Percentiles rank a stretch among this genome's conserved stretches.
These are phyloP conservation scores for Indicator indicator DNA, from an alignment of 2,113 vertebrate genomes.

Conservation along the genomic window DNA sequence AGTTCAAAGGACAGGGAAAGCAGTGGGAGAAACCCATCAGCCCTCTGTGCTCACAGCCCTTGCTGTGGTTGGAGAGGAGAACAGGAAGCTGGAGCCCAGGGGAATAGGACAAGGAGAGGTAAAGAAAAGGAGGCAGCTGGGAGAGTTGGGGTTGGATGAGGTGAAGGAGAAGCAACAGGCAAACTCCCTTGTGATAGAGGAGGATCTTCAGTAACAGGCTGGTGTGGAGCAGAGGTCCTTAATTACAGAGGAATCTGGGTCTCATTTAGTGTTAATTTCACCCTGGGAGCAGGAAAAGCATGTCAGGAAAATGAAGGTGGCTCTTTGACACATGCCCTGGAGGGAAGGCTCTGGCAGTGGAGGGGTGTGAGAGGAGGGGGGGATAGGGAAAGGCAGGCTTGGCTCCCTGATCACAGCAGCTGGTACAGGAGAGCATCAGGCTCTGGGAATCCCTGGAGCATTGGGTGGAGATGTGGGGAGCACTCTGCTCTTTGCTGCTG, in stretches of 20 bases:
- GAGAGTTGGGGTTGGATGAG: not conserved
- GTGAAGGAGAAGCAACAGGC: not conserved
- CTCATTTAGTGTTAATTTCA: not conserved
- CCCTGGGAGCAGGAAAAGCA: constrained; percentile 13
- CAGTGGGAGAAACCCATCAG: not conserved
- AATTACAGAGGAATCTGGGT: not conserved
- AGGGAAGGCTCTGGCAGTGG: not conserved
- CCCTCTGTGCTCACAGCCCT: not conserved
- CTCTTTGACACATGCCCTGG: not conserved
- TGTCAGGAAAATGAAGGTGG: constrained; percentile 16
- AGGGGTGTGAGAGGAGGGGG: not conserved
- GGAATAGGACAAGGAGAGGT: not conserved
- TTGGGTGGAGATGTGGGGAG: not conserved
- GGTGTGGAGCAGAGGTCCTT: not conserved
- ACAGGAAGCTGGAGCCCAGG: not conserved
- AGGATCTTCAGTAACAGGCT: not conserved
- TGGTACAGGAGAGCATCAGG: not conserved
- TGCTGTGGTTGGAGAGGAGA: not conserved
- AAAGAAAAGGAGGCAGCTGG: not conserved
- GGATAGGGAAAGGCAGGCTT: not conserved
- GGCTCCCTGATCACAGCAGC: not conserved
- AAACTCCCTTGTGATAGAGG: not conserved
- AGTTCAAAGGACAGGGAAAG: not conserved
- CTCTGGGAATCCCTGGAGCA: not conserved
- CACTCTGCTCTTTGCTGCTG: not conserved